Evolutionary conservation across 2,888 invertebrate species (phyloP).

Genomic region (Limnephilus auricula): DNA sequence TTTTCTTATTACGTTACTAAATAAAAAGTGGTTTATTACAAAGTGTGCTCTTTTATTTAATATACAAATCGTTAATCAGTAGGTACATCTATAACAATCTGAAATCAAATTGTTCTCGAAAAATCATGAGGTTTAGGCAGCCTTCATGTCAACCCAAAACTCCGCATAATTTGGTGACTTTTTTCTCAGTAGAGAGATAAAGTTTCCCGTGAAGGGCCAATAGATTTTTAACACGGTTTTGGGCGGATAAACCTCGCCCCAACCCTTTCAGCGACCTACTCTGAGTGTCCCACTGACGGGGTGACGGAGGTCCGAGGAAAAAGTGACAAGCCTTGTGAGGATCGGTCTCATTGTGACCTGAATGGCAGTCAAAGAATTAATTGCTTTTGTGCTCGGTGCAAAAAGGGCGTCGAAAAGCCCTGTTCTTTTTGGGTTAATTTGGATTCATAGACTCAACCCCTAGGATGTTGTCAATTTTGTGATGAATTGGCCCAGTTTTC

Average conservation of each 20-base stretch:
- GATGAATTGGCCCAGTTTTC: neutral
- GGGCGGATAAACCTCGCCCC: neutral
- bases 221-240: slow-evolving; percentile 16
- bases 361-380: slow-evolving; percentile 35
- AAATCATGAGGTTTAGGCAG: neutral
- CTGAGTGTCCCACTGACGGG: neutral
- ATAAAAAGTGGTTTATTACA: no score
- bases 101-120: neutral
- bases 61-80: no score
- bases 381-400: slow-evolving; percentile 16
- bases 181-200: neutral
- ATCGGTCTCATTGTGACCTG: slow-evolving; percentile 22
- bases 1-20: no score
- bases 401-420: slow-evolving; percentile 33
- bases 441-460: slow-evolving; percentile 7
- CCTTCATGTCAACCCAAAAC: neutral
- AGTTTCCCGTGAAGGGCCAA: neutral
- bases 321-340: slow-evolving; percentile 37
- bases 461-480: neutral
- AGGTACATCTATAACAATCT: neutral
- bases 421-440: slow-evolving; percentile 9
- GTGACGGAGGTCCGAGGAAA: slow-evolving; percentile 26
- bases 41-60: no score
- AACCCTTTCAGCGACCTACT: slow-evolving; percentile 3
- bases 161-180: neutral